Percentiles rank a stretch among this genome's conserved stretches.
Conservation (phyloP, 1,140 invertebrate species). For the Stegodyphus dumicola region DNA sequence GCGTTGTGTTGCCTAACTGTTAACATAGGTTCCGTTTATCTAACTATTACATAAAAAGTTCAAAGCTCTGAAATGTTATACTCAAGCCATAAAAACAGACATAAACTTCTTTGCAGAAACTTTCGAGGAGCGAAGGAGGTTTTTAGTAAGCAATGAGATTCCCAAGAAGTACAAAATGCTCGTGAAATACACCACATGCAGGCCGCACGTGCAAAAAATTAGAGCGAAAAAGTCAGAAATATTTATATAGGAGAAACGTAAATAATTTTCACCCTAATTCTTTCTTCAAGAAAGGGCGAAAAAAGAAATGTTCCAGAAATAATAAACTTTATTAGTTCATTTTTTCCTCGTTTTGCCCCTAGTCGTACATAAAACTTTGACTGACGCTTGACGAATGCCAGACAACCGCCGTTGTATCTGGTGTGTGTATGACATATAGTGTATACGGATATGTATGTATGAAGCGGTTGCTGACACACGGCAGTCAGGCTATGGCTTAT, state of each 20-base stretch:
- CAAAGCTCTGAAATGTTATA: not conserved
- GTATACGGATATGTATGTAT: slow-evolving; percentile 21
- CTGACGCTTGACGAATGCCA: slow-evolving; percentile 29
- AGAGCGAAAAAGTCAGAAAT: slow-evolving; percentile 43
- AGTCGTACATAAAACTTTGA: slow-evolving; percentile 45
- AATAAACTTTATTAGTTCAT: slow-evolving; percentile 51
- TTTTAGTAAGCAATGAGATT: not conserved
- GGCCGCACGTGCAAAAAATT: slow-evolving; percentile 30
- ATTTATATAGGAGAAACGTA: slow-evolving; percentile 37
- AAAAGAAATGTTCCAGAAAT: slow-evolving; percentile 7
- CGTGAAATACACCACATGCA: slow-evolving; percentile 25
- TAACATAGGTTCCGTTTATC: no score
- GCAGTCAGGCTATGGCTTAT: slow-evolving; percentile 21
- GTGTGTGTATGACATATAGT: slow-evolving; percentile 6
- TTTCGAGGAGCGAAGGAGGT: not conserved
- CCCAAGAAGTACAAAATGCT: not conserved
- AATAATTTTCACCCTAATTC: slow-evolving; percentile 48
- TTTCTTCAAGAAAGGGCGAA: not conserved
- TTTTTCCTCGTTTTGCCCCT: slow-evolving; percentile 3
- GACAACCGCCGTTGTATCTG: slow-evolving; percentile 8
- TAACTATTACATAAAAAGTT: no score
- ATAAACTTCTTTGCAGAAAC: no score
- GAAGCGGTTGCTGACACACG: slow-evolving; percentile 31
- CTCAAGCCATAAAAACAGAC: not conserved
- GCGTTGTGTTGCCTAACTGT: no score